phyloP scores from a whole-genome alignment of 2,888 invertebrate genomes.

The Drosophila cognata region DNA sequence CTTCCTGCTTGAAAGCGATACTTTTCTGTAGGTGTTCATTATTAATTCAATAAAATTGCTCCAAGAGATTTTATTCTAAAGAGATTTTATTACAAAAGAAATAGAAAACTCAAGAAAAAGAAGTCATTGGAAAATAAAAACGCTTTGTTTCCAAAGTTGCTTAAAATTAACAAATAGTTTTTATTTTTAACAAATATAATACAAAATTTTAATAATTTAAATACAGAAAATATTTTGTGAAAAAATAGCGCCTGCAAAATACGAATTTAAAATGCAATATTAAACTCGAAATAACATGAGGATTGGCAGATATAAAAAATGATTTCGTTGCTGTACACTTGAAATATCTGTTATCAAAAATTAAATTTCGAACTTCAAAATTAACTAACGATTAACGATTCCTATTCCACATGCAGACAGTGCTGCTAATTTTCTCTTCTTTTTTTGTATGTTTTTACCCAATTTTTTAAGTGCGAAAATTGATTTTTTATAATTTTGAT shows the following conservation, averaged over 20 bases:
- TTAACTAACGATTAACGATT: slow-evolving; percentile 7
- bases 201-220: background rate
- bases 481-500: slow-evolving; percentile 24
- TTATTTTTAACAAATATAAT: background rate
- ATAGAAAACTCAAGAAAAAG: background rate
- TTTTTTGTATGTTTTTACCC: slow-evolving; percentile 6
- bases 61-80: background rate
- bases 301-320: background rate
- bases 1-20: slow-evolving; percentile 7
- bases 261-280: background rate
- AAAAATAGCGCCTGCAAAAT: background rate
- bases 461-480: slow-evolving; percentile 22
- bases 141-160: background rate
- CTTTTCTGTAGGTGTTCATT: background rate
- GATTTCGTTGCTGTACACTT: slow-evolving; percentile 40
- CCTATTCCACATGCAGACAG: slow-evolving; percentile 2
- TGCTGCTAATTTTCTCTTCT: background rate
- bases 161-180: background rate
- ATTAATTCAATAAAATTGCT: background rate
- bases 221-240: background rate
- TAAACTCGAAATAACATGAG: too few species aligned
- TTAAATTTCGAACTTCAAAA: background rate
- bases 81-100: background rate
- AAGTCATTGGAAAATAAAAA: background rate
- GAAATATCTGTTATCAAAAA: slow-evolving; percentile 29